Evolutionary conservation across 1,140 invertebrate genomes (phyloP), one percentile per base, ranked within the genome.

Genomic region (Platyscapa corneri): DNA sequence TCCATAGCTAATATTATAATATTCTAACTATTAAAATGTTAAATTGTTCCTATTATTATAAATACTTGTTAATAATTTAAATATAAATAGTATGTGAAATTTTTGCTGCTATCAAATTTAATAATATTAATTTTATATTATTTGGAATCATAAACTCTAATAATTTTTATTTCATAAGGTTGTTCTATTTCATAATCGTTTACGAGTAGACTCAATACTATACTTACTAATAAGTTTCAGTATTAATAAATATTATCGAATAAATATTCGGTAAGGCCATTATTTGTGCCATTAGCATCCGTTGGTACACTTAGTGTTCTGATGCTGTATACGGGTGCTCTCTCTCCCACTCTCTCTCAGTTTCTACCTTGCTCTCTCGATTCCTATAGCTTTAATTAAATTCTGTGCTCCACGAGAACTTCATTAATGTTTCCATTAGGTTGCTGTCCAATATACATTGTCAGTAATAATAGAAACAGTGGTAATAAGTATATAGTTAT

Each of bases 361-460:
- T 75, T 56, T 65, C 53, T 72, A n/a, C 64, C 74, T 72, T 46
- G 70, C 60, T 76, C n/a, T 39, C 37, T 79, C 78, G 85, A 70
- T 84, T 81, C 74, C 42, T 74, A 72, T 81, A 81, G 67, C 30
- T 81, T 81, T 80, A 85, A 85, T 85, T 81, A 64, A 85, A 84
- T 84, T 85, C 56, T 72, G 34, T 34, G 18, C 46, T 76, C 20
- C 6, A 16, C 56, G 49, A 83, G 80, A 78, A 83, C 80, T 85
- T 81, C 70, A 85, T 85, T 85, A 80, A 85, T 81, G 67, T 80
- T 85, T 75, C 65, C 46, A 84, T 84, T 84, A 84, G 42, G 5
- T 23, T 75, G 32, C 46, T 70, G 34, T 74, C 49, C 67, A 83
- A 75, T 60, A 75, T 83, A 70, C 74, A 65, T 77, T 64, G 74